Conservation (phyloP, 2,888 invertebrate species). For the Pristionchus maxplancki region DNA sequence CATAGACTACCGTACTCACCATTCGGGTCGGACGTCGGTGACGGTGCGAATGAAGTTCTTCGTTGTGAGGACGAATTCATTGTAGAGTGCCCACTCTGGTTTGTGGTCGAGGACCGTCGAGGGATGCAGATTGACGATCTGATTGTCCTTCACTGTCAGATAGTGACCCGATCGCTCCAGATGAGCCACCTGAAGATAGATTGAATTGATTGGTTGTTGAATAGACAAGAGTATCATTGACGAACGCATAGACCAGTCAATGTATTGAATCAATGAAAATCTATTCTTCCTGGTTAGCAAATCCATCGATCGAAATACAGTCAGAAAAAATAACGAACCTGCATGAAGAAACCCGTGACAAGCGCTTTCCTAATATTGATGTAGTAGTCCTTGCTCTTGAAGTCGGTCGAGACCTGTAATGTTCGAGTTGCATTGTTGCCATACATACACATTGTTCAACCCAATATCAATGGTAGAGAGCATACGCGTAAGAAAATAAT, state of each 20-base stretch:
- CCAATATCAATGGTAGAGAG: too few species aligned
- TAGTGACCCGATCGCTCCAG: constrained; percentile 98
- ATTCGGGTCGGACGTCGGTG: constrained; percentile 93
- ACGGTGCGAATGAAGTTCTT: constrained; percentile 99
- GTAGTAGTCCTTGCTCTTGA: constrained; percentile 97
- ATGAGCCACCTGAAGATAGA: constrained; percentile 86
- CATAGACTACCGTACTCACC: constrained; percentile 81
- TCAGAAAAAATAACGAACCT: too few species aligned
- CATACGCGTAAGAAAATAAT: not conserved
- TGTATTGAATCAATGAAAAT: not conserved
- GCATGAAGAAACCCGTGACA: constrained; percentile 99
- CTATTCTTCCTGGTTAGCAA: not conserved
- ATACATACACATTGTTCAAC: not conserved
- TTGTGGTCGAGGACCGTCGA: constrained; percentile 99
- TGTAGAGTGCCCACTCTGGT: constrained; percentile 99
- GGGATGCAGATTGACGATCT: constrained; percentile 96
- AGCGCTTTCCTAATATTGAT: constrained; percentile 98
- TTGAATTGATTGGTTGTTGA: not conserved
- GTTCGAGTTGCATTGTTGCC: not conserved
- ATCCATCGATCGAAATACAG: too few species aligned
- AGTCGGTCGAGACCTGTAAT: constrained; percentile 87
- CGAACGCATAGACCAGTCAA: too few species aligned
- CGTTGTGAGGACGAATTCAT: constrained; percentile 98
- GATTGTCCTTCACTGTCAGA: constrained; percentile 98
- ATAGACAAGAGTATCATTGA: not conserved